Base-by-base conservation (phyloP, 2,888 invertebrate genomes). In the Xylota sylvarum region DNA sequence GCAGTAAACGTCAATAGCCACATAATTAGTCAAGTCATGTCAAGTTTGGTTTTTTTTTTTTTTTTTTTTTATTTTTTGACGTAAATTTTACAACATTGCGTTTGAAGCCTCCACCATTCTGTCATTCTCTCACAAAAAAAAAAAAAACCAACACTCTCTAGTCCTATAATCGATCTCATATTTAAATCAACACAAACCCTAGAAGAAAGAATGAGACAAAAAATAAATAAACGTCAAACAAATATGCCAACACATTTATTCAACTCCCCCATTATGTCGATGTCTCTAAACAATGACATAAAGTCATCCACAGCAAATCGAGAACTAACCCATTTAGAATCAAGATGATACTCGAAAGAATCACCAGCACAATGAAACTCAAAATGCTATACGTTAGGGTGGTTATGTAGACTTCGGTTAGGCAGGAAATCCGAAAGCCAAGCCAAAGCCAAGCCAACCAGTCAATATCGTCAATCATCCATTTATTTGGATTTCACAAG, bases 381-480 rank as follows among this genome's bases (percentile, higher is more conserved):
- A 60, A 43, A 43, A 17, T 23, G 6, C n/a, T n/a, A 10, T 19
- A 10, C 17, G n/a, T n/a, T n/a, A 17, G 14, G 23, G 23, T 14
- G 32, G 19, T 17, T 37, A 37, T 7, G 12, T 37, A 12, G 50
- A 40, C 30, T 9, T 32, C n/a, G 35, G 56, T 43, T 60, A 23
- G 60, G 40, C 43, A 73, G 64, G 35, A 14, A 27, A 23, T 37
- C 10, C 19, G 10, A n/a, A 30, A 6, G 6, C 12, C 35, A 30
- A 23, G 46, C 23, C 14, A 37, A 32, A 86, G 55, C 70, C 60
- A 77, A 77, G 35, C 65, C 52, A 60, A 58, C 69, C 69, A 76
- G 72, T 77, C 82, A 56, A 81, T 85, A 86, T 86, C 86, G 72
- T 82, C 72, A 77, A 86, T 86, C 86, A 86, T 86, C 77, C 76